Evolutionary conservation across 2,113 vertebrate species (phyloP).

Genomic region (Pachycephala philippinensis): DNA sequence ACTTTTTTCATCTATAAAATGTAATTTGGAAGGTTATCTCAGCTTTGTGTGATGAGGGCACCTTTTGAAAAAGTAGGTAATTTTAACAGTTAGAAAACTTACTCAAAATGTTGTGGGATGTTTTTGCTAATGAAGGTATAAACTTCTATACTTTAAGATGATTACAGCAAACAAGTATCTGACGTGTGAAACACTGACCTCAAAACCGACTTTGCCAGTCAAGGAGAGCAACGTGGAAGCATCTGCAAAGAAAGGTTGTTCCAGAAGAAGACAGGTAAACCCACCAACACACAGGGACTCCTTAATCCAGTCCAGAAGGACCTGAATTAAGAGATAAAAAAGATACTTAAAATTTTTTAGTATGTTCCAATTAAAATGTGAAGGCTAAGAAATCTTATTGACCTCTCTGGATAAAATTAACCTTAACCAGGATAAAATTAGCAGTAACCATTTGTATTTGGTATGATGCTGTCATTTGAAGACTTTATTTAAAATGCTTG

Average conservation of each 20-base stretch:
- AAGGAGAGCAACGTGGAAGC: not conserved
- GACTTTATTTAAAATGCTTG: not conserved
- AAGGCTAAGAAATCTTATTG: not conserved
- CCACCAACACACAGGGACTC: accelerated
- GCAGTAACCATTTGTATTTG: accelerated
- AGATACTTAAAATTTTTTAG: too few relatives aligned
- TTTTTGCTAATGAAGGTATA: not conserved
- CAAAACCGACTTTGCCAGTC: not conserved
- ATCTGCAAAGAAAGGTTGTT: not conserved
- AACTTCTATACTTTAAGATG: not conserved
- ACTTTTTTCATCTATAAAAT: not conserved
- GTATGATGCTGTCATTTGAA: not conserved
- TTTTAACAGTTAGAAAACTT: not conserved
- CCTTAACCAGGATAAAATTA: not conserved
- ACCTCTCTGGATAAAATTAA: not conserved
- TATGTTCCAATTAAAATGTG: not conserved
- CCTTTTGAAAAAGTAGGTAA: not conserved
- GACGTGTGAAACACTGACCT: not conserved
- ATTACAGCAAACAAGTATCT: not conserved
- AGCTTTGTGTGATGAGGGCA: not conserved
- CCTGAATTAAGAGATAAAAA: not conserved
- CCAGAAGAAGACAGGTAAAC: constrained; percentile 27
- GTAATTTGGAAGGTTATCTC: not conserved
- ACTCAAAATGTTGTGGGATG: not conserved
- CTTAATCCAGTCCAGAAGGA: not conserved